These are phyloP conservation scores for Bos taurus DNA, from an alignment of 2,113 vertebrate species.

Conservation along the genomic window ARS-UCD2.0 NC_037339.1:30119001-30119500, in stretches of 20 bases:
- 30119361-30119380: neutral
- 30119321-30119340: neutral
- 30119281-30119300: neutral
- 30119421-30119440: neutral
- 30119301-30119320: neutral
- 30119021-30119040: neutral
- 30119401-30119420: neutral
- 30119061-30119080: rapidly evolving
- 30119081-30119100: neutral
- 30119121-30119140: neutral
- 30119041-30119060: neutral
- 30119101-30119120: no score
- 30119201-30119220: neutral
- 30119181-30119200: neutral
- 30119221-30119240: neutral
- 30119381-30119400: neutral
- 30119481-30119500: neutral
- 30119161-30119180: neutral
- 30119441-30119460: neutral
- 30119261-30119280: neutral
- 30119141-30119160: neutral
- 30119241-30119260: neutral
- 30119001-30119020: neutral
- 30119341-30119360: neutral
- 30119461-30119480: neutral